Conservation (phyloP, 2,113 vertebrate genomes). For the Xenopus laevis region DNA sequence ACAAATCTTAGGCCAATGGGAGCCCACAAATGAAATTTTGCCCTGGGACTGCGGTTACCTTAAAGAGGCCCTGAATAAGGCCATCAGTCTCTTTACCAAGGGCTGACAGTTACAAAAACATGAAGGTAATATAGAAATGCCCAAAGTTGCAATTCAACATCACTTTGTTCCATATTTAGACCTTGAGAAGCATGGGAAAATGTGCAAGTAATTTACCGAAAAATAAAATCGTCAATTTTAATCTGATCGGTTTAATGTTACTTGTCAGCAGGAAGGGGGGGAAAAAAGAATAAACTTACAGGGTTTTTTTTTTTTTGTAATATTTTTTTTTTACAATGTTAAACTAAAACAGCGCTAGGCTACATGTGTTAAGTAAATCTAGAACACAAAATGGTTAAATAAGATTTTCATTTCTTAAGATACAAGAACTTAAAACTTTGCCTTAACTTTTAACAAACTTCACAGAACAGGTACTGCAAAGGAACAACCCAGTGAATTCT, state of each 20-base stretch:
- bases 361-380: slow-evolving; percentile 88
- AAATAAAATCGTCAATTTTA: slow-evolving; percentile 66
- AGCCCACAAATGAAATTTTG: too few species aligned
- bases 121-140: too few species aligned
- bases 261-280: slow-evolving; percentile 79
- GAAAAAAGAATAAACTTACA: slow-evolving; percentile 77
- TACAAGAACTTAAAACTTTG: slow-evolving; percentile 86
- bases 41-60: too few species aligned
- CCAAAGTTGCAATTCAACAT: too few species aligned
- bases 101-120: too few species aligned
- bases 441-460: slow-evolving; percentile 75
- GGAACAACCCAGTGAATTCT: slow-evolving; percentile 59
- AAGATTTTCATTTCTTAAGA: slow-evolving; percentile 82
- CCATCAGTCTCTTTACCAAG: too few species aligned
- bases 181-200: too few species aligned
- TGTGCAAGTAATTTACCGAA: slow-evolving; percentile 8
- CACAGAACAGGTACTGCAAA: slow-evolving; percentile 70
- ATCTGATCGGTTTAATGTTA: slow-evolving; percentile 91
- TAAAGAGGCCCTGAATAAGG: too few species aligned
- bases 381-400: slow-evolving; percentile 93
- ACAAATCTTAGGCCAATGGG: too few species aligned
- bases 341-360: slow-evolving; percentile 90
- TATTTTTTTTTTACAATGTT: slow-evolving; percentile 77
- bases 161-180: too few species aligned
- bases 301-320: slow-evolving; percentile 71